Conservation (phyloP, 1,140 invertebrate species). For the Anastatus disparis region DNA sequence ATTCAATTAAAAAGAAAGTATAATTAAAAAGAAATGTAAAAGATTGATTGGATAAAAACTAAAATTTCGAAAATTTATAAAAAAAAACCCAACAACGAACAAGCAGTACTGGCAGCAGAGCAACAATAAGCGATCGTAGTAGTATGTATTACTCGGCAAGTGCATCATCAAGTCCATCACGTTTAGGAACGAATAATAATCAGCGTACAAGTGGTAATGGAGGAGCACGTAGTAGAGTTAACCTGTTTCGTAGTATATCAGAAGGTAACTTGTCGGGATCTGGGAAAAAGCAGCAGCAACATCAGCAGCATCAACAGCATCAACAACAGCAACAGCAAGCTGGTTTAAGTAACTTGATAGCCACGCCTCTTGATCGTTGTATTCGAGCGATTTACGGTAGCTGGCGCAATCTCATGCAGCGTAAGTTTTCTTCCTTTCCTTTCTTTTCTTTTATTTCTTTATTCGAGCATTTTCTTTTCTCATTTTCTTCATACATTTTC, state of each 20-base stretch:
- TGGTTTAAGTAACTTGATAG: constrained; percentile 31
- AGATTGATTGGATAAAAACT: too few relatives aligned
- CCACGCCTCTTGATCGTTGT: constrained; percentile 63
- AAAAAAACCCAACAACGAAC: too few relatives aligned
- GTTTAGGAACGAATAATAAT: too few relatives aligned
- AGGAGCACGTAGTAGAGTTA: constrained; percentile 32
- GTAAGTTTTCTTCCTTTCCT: constrained; percentile 54
- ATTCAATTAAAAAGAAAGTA: too few relatives aligned
- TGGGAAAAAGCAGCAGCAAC: constrained; percentile 2
- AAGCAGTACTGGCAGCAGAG: background rate
- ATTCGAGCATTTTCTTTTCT: too few relatives aligned
- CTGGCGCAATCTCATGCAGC: constrained; percentile 67
- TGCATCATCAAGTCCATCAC: constrained; percentile 8
- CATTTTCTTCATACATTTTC: too few relatives aligned
- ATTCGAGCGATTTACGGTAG: constrained; percentile 66
- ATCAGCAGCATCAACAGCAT: too few relatives aligned
- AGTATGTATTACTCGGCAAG: constrained; percentile 30
- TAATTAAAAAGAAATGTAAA: too few relatives aligned
- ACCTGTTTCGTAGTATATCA: constrained; percentile 62
- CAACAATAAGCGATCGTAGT: constrained; percentile 8
- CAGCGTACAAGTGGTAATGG: background rate
- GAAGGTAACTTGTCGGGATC: constrained; percentile 58
- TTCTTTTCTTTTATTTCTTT: too few relatives aligned
- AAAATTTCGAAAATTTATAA: too few relatives aligned
- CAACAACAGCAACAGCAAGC: constrained; percentile 7